Conservation (phyloP, 2,888 invertebrate genomes). For the Hirtodrosophila histrioides region DNA sequence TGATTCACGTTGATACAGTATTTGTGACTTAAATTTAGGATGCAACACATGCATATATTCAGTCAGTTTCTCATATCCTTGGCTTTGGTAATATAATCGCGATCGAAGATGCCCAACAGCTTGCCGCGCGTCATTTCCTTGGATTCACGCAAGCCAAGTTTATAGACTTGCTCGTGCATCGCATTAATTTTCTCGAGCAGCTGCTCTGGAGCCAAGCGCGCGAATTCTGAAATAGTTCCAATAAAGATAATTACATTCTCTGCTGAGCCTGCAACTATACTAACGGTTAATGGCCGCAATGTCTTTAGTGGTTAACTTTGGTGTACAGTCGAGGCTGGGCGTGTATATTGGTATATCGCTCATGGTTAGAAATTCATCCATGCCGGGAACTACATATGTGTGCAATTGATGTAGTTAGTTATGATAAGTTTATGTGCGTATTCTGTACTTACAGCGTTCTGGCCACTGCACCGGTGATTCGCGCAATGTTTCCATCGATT, state of each 20-base stretch:
- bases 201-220: slow-evolving; percentile 90
- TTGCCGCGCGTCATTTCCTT: slow-evolving; percentile 98
- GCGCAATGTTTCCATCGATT: slow-evolving; percentile 95
- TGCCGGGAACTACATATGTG: slow-evolving; percentile 92
- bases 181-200: slow-evolving; percentile 97
- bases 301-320: slow-evolving; percentile 89
- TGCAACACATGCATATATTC: too few species aligned
- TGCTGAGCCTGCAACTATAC: slow-evolving; percentile 77
- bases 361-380: slow-evolving; percentile 91
- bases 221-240: slow-evolving; percentile 86
- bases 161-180: slow-evolving; percentile 96
- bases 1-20: too few species aligned
- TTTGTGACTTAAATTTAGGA: too few species aligned
- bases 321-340: slow-evolving; percentile 88
- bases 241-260: neutral
- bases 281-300: slow-evolving; percentile 91
- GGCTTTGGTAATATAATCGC: slow-evolving; percentile 29
- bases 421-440: too few species aligned
- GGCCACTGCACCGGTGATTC: slow-evolving; percentile 99
- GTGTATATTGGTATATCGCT: slow-evolving; percentile 86
- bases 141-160: slow-evolving; percentile 96
- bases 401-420: too few species aligned
- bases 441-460: slow-evolving; percentile 91
- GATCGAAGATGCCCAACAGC: slow-evolving; percentile 93
- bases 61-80: slow-evolving; percentile 12